phyloP scores from a whole-genome alignment of 2,797 vertebrate species.

The Squalus acanthias region DNA sequence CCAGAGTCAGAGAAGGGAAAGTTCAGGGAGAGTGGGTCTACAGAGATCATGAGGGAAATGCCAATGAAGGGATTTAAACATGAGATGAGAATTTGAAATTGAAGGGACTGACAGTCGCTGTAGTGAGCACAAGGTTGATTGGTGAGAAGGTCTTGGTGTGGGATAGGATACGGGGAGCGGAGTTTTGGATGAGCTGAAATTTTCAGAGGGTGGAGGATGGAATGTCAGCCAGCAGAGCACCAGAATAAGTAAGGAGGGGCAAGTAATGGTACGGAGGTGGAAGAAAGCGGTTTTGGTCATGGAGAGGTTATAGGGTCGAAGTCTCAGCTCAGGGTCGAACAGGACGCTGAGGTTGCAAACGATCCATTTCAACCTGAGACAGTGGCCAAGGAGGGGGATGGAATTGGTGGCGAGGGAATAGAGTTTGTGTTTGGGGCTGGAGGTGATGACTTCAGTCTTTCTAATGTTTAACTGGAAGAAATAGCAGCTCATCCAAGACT shows the following conservation, averaged over 20 bases:
- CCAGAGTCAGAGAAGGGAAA: background rate
- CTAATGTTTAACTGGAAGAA: background rate
- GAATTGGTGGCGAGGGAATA: background rate
- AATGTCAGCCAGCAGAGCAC: background rate
- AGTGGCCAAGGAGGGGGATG: background rate
- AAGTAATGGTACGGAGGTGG: background rate
- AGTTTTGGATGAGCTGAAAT: background rate
- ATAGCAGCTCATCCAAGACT: background rate
- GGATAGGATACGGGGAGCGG: background rate
- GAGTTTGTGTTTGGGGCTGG: background rate
- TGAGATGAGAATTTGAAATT: background rate
- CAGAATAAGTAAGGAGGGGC: background rate
- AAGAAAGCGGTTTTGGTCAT: background rate
- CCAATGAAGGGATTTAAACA: background rate
- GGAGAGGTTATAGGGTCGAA: background rate
- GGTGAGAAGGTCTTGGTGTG: background rate
- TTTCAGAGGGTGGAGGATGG: background rate
- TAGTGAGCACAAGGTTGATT: background rate
- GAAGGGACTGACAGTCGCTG: background rate
- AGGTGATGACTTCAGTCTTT: background rate
- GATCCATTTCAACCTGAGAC: background rate
- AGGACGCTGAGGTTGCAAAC: background rate
- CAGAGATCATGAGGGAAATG: background rate
- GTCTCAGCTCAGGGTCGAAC: background rate
- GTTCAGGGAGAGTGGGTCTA: background rate